A percentile compares a stretch with the other conserved stretches of the same genome.
These are phyloP conservation scores for Fopius arisanus DNA, from an alignment of 1,140 invertebrate genomes.

Conservation along the genomic window DNA sequence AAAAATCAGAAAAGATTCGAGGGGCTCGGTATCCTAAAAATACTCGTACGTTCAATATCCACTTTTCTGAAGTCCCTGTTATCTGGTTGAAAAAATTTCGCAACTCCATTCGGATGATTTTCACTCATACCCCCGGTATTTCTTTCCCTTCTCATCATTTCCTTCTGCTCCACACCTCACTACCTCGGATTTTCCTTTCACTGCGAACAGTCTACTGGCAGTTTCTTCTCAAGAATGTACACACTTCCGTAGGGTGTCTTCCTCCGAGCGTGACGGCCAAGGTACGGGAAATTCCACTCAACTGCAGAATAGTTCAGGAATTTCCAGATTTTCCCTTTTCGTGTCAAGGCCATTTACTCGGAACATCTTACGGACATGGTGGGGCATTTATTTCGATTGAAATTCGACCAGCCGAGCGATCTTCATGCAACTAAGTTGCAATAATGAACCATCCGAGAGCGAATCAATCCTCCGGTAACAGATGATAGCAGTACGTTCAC, in stretches of 20 bases:
- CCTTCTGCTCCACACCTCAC: constrained; percentile 10
- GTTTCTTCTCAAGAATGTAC: constrained; percentile 40
- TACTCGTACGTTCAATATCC: not conserved
- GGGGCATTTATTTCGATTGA: constrained; percentile 21
- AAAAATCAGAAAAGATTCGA: constrained; percentile 52
- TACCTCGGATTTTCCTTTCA: constrained; percentile 7
- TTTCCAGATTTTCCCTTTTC: constrained; percentile 33
- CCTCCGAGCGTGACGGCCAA: constrained; percentile 18
- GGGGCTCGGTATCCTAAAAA: not conserved
- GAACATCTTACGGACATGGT: not conserved
- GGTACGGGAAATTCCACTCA: constrained; percentile 32
- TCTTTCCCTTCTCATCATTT: not conserved
- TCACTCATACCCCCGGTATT: not conserved
- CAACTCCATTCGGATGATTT: not conserved
- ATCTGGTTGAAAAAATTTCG: not conserved
- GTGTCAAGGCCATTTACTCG: constrained; percentile 28
- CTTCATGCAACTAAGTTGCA: no score
- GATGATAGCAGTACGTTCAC: not conserved
- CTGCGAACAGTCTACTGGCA: constrained; percentile 8
- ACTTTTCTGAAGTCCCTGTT: no score
- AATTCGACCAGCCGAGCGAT: no score
- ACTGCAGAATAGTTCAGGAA: constrained; percentile 29
- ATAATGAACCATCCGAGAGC: not conserved
- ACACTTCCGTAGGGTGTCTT: constrained; percentile 33
- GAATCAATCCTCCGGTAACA: not conserved